Percentiles rank a stretch among this genome's conserved stretches.
phyloP scores from a whole-genome alignment of 1,140 invertebrate species.

The Trichonephila clavipes region DNA sequence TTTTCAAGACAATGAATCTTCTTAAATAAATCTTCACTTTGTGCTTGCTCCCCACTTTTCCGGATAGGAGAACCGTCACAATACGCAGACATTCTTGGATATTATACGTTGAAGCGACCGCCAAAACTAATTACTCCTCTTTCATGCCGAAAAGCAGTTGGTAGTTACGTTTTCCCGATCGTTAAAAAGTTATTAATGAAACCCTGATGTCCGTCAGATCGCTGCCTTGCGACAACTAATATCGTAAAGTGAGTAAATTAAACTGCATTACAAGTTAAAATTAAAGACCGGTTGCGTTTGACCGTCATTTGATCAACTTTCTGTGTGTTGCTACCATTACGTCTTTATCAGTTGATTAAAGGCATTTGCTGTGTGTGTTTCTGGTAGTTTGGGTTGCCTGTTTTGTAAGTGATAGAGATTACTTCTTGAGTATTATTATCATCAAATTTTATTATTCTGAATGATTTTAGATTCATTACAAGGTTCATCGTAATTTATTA shows the following conservation, averaged over 20 bases:
- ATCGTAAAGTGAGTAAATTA: conserved; percentile 28
- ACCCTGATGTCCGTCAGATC: conserved; percentile 38
- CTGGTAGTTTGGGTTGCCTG: too few relatives aligned
- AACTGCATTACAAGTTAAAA: conserved; percentile 11
- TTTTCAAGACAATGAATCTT: too few relatives aligned
- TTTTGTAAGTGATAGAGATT: too few relatives aligned
- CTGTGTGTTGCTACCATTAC: background rate
- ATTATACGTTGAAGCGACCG: background rate
- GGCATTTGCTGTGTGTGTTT: background rate
- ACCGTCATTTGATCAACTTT: conserved; percentile 11
- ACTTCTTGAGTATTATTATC: too few relatives aligned
- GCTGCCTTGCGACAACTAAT: conserved; percentile 10
- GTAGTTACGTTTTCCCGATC: conserved; percentile 7
- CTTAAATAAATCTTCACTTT: background rate
- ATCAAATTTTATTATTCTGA: too few relatives aligned
- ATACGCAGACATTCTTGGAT: conserved; percentile 29
- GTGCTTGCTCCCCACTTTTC: background rate
- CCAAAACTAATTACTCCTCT: conserved; percentile 53
- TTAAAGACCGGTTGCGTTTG: conserved; percentile 15
- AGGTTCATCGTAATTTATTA: too few relatives aligned
- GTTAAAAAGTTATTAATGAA: conserved; percentile 61
- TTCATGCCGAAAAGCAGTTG: conserved; percentile 30
- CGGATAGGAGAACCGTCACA: background rate
- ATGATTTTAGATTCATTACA: too few relatives aligned
- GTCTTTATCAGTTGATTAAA: background rate